Evolutionary conservation across 1,140 invertebrate species (phyloP).

Genomic region (Rhyacophila brunnea): DNA sequence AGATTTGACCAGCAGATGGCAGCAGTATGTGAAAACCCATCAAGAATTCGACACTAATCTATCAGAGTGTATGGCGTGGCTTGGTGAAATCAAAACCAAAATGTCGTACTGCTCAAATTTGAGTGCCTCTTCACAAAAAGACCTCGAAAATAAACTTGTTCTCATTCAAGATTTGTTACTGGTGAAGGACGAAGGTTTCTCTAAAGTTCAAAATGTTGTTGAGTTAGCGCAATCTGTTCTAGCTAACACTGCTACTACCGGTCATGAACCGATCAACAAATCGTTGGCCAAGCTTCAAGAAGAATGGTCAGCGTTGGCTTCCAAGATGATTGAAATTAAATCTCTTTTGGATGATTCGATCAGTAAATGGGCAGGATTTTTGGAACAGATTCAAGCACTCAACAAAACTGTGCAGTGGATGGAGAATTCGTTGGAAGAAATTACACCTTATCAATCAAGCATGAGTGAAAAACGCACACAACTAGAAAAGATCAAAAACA

Average conservation of each 20-base stretch:
- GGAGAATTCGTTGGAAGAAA: constrained; percentile 68
- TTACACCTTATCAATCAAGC: constrained; percentile 73
- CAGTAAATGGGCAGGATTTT: constrained; percentile 83
- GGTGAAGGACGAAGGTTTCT: constrained; percentile 88
- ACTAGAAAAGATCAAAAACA: constrained; percentile 78
- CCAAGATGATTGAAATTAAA: constrained; percentile 88
- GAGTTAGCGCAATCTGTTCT: constrained; percentile 90
- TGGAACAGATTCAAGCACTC: constrained; percentile 83
- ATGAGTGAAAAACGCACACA: constrained; percentile 83
- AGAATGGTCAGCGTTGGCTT: constrained; percentile 82
- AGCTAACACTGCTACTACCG: constrained; percentile 85
- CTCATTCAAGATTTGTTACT: constrained; percentile 83
- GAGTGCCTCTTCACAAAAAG: constrained; percentile 76
- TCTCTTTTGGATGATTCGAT: constrained; percentile 85
- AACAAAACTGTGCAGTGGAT: constrained; percentile 80
- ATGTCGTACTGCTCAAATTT: constrained; percentile 81
- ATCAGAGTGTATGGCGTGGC: constrained; percentile 77
- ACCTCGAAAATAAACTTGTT: constrained; percentile 81
- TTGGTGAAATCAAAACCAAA: constrained; percentile 82
- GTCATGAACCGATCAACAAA: constrained; percentile 84
- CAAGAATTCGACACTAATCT: constrained; percentile 84
- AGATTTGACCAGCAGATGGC: constrained; percentile 86
- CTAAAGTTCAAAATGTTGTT: constrained; percentile 80
- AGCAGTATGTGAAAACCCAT: constrained; percentile 86
- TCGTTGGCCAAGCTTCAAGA: constrained; percentile 81